Percentiles rank a stretch among this genome's conserved stretches.
phyloP scores from a whole-genome alignment of 2,888 invertebrate genomes.

The Galerucella pusilla region DNA sequence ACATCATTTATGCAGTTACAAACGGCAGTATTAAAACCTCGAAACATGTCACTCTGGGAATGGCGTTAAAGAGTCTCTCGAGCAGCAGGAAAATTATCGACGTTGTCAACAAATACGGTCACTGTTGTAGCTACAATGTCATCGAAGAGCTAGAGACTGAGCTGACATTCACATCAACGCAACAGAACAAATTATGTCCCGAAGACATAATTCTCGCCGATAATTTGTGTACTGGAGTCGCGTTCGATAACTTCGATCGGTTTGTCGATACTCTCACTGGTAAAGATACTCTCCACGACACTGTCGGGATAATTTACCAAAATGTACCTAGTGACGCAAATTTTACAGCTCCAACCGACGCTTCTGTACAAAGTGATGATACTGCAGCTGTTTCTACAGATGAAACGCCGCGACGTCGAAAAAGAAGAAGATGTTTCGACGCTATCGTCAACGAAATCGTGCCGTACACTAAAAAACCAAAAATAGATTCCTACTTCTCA shows the following conservation, averaged over 20 bases:
- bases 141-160: background rate
- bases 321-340: slow-evolving; percentile 24
- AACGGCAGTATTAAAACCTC: background rate
- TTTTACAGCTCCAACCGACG: slow-evolving; percentile 1
- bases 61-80: slow-evolving; percentile 1
- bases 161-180: background rate
- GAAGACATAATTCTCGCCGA: background rate
- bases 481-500: slow-evolving; percentile 27
- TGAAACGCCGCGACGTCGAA: background rate
- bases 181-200: background rate
- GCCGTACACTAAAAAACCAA: slow-evolving; percentile 19
- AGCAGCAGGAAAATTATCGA: background rate
- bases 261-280: slow-evolving; percentile 35
- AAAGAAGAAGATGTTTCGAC: slow-evolving; percentile 15
- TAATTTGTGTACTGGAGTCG: slow-evolving; percentile 29
- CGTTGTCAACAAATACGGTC: background rate
- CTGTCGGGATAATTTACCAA: slow-evolving; percentile 39
- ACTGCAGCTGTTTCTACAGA: background rate
- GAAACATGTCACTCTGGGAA: background rate
- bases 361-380: slow-evolving; percentile 3
- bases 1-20: background rate
- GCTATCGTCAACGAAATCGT: slow-evolving; percentile 24
- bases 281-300: slow-evolving; percentile 37
- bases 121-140: background rate
- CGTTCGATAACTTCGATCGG: slow-evolving; percentile 36